Evolutionary conservation across 2,888 invertebrate species (phyloP).

Genomic region (Eupithecia insigniata): DNA sequence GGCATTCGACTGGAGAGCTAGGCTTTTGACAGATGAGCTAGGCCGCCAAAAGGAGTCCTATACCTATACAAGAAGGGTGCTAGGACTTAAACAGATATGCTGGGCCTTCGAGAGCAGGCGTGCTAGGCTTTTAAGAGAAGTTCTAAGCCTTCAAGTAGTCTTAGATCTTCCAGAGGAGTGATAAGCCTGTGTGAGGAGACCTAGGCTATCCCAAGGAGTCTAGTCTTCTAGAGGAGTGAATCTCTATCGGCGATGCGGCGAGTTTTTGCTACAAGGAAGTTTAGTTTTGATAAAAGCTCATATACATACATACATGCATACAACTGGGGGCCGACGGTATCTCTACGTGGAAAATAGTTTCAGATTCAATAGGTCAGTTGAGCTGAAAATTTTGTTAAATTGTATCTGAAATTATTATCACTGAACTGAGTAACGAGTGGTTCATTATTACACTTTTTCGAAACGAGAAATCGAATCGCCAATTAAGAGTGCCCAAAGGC

Average conservation of each 20-base stretch:
- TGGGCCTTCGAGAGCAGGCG: background rate
- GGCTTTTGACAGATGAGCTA: background rate
- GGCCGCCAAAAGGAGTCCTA: background rate
- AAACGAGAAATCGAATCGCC: slow-evolving; percentile 8
- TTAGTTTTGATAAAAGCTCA: background rate
- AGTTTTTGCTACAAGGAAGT: slow-evolving; percentile 8
- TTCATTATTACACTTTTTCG: background rate
- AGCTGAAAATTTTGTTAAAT: background rate
- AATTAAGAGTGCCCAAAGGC: background rate
- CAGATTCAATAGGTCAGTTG: background rate
- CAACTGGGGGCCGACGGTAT: background rate
- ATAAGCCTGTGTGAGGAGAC: background rate
- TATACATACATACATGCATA: no score
- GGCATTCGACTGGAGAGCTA: slow-evolving; percentile 57
- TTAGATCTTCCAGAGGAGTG: background rate
- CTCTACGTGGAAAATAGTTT: background rate
- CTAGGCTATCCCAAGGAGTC: background rate
- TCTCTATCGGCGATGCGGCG: slow-evolving; percentile 47
- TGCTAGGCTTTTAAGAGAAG: background rate
- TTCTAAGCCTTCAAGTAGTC: slow-evolving; percentile 50
- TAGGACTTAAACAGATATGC: background rate
- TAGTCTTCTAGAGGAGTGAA: slow-evolving; percentile 46
- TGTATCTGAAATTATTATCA: slow-evolving; percentile 2
- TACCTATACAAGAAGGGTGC: slow-evolving; percentile 15
- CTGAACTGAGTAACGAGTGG: background rate